Evolutionary conservation across 2,797 vertebrate species (phyloP), one percentile per base, ranked within the genome.

Genomic region (Sphenodon punctatus): DNA sequence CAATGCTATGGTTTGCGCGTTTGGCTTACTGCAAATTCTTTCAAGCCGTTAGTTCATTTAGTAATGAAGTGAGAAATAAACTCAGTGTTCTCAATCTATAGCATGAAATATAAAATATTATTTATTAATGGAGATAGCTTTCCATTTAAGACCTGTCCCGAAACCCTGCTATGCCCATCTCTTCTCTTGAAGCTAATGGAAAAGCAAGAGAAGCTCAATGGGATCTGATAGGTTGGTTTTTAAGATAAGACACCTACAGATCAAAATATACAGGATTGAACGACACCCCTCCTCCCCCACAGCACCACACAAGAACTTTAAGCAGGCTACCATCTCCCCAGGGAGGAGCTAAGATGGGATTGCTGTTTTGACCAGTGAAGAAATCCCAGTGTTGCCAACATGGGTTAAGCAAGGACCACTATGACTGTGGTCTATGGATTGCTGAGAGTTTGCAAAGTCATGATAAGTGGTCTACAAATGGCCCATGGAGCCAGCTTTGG

Each of bases 331-430:
- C n/a, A n/a, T n/a, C n/a, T n/a, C n/a, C n/a, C 16, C 49, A 17
- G 69, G 80, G 75, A 72, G 58, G 48, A 66, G 48, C 58, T 49
- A 27, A 48, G 60, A 82, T 64, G 59, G 4, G 34, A 81, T 16
- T 59, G 46, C 60, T 22, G 5, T 69, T 32, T 16, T 10, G n/a
- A n/a, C n/a, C n/a, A n/a, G n/a, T n/a, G n/a, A n/a, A n/a, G n/a
- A n/a, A n/a, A n/a, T n/a, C n/a, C n/a, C n/a, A n/a, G n/a, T n/a
- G n/a, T n/a, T n/a, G n/a, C n/a, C n/a, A n/a, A n/a, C n/a, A n/a
- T n/a, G n/a, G n/a, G n/a, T n/a, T n/a, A n/a, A n/a, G n/a, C n/a
- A n/a, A n/a, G n/a, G n/a, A n/a, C n/a, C n/a, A n/a, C n/a, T n/a
- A n/a, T n/a, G n/a, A n/a, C n/a, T n/a, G n/a, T n/a, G n/a, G n/a